Percentiles rank a stretch among this genome's conserved stretches.
Conservation (phyloP, 1,140 invertebrate species). For the Penaeus vannamei region DNA sequence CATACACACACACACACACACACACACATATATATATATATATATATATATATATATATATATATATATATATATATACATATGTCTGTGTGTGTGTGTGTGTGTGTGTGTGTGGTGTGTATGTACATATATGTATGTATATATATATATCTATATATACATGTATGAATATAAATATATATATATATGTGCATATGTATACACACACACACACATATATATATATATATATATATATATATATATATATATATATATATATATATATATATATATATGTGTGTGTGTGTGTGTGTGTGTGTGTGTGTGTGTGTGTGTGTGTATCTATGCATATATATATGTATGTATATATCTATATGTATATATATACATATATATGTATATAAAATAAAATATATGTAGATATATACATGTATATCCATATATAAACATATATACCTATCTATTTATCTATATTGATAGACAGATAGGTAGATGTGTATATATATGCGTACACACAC, state of each 20-base stretch:
- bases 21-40: not conserved
- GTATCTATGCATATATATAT: not conserved
- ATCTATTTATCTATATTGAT: not conserved
- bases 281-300: not conserved
- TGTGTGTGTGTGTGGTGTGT: not conserved
- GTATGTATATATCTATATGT: not conserved
- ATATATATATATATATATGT: conserved; percentile 19
- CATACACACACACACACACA: too few species aligned
- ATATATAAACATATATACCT: conserved; percentile 13
- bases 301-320: not conserved
- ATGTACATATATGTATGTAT: not conserved
- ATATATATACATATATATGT: not conserved
- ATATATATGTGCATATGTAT: not conserved
- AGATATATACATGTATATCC: conserved; percentile 10
- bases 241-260: conserved; percentile 21
- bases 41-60: conserved; percentile 23
- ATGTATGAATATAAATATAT: not conserved
- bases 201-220: not conserved
- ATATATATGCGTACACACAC: not conserved
- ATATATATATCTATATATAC: not conserved
- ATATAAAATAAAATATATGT: not conserved
- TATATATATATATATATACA: conserved; percentile 8
- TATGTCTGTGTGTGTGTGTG: not conserved
- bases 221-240: conserved; percentile 21
- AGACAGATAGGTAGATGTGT: not conserved